Conservation (phyloP, 2,888 invertebrate species). For the Aradus depressus region DNA sequence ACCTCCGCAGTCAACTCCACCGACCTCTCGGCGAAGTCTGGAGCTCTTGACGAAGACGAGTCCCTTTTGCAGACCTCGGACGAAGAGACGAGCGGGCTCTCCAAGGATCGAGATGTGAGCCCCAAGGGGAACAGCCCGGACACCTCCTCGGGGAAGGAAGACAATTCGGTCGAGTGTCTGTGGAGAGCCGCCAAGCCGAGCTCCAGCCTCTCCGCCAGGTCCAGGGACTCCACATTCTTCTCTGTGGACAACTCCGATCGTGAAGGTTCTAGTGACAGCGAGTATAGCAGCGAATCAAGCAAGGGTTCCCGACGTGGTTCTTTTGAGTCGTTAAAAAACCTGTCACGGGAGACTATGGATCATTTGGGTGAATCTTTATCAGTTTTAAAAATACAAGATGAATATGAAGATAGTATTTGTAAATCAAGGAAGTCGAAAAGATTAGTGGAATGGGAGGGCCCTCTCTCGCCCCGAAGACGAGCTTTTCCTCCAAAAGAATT, state of each 20-base stretch:
- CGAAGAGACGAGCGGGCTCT: neutral
- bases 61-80: slow-evolving; percentile 9
- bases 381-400: slow-evolving; percentile 6
- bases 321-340: slow-evolving; percentile 1
- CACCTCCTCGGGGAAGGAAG: too few relatives aligned
- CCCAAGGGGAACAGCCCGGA: too few relatives aligned
- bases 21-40: slow-evolving; percentile 8
- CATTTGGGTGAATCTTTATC: slow-evolving; percentile 9
- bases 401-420: slow-evolving; percentile 10
- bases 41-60: slow-evolving; percentile 9
- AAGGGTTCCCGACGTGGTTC: slow-evolving; percentile 8
- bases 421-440: slow-evolving; percentile 11
- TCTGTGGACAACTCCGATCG: slow-evolving; percentile 11
- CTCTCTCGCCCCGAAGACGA: slow-evolving; percentile 11
- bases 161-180: too few relatives aligned
- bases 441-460: slow-evolving; percentile 9
- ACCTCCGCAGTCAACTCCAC: slow-evolving; percentile 10
- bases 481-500: slow-evolving; percentile 4
- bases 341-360: slow-evolving; percentile 6
- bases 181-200: too few relatives aligned
- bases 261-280: slow-evolving; percentile 10
- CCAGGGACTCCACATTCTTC: slow-evolving; percentile 10
- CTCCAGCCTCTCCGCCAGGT: slow-evolving; percentile 7
- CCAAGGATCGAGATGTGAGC: too few relatives aligned
- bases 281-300: slow-evolving; percentile 9